Evolutionary conservation across 2,113 vertebrate genomes (phyloP).

Genomic region (Pseudorasbora parva): DNA sequence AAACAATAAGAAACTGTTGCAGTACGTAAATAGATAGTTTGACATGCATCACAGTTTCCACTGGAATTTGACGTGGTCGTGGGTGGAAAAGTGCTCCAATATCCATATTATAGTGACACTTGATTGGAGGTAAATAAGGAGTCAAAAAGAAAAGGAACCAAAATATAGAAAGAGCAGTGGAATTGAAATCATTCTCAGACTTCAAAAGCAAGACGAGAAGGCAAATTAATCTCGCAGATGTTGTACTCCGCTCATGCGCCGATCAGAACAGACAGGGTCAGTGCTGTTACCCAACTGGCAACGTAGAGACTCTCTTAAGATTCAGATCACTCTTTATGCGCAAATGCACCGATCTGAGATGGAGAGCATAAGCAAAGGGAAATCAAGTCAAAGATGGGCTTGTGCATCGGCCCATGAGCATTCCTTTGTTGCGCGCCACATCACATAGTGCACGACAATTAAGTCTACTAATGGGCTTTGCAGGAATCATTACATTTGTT

Average conservation of each 20-base stretch:
- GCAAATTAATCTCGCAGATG: slow-evolving; percentile 22
- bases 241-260: slow-evolving; percentile 8
- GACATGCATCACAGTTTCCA: slow-evolving; percentile 10
- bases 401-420: background rate
- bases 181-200: background rate
- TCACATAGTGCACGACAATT: slow-evolving; percentile 43
- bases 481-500: slow-evolving; percentile 47
- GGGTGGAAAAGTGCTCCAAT: background rate
- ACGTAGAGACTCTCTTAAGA: slow-evolving; percentile 5
- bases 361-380: background rate
- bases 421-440: slow-evolving; percentile 30
- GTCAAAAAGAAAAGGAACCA: background rate
- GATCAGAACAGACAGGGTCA: slow-evolving; percentile 14
- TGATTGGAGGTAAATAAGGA: background rate
- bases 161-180: background rate
- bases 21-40: background rate
- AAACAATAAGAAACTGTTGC: slow-evolving; percentile 21
- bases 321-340: slow-evolving; percentile 14
- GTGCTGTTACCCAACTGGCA: background rate
- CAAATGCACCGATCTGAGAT: slow-evolving; percentile 7
- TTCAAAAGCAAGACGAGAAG: slow-evolving; percentile 14
- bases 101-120: background rate
- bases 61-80: background rate
- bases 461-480: slow-evolving; percentile 48
- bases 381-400: slow-evolving; percentile 25